Percentiles rank a stretch among this genome's conserved stretches.
Evolutionary conservation across 2,888 invertebrate genomes (phyloP).

Genomic region (Geophilus truncorum): DNA sequence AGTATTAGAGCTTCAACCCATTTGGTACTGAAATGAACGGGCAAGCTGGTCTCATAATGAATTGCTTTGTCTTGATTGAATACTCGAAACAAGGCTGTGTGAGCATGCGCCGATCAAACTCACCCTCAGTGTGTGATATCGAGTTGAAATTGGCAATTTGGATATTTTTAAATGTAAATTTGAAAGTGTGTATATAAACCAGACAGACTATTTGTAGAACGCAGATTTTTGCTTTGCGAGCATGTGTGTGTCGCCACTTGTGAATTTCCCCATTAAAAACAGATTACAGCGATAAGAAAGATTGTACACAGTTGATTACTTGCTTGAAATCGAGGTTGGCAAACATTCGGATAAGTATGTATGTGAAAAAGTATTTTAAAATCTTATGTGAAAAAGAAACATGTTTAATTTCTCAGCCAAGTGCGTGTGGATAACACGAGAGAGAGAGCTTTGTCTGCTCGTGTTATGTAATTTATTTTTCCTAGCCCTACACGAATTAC

Average conservation of each 20-base stretch:
- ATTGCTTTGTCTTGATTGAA: background rate
- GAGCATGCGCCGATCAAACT: background rate
- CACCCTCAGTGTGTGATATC: background rate
- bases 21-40: background rate
- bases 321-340: conserved; percentile 15
- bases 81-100: background rate
- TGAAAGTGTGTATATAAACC: background rate
- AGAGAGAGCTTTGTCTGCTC: background rate
- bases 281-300: conserved; percentile 29
- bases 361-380: conserved; percentile 2
- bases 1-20: background rate
- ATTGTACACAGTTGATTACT: conserved; percentile 22
- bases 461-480: background rate
- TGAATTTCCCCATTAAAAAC: conserved; percentile 32
- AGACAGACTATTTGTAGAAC: background rate
- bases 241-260: conserved; percentile 15
- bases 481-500: background rate
- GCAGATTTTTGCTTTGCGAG: background rate
- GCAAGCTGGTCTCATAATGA: background rate
- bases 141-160: background rate
- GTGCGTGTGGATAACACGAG: background rate
- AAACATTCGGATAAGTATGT: background rate
- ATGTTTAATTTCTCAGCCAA: background rate
- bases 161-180: background rate
- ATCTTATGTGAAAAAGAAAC: background rate